Evolutionary conservation across 2,888 invertebrate species (phyloP).

Genomic region (Drosophila longiperda): DNA sequence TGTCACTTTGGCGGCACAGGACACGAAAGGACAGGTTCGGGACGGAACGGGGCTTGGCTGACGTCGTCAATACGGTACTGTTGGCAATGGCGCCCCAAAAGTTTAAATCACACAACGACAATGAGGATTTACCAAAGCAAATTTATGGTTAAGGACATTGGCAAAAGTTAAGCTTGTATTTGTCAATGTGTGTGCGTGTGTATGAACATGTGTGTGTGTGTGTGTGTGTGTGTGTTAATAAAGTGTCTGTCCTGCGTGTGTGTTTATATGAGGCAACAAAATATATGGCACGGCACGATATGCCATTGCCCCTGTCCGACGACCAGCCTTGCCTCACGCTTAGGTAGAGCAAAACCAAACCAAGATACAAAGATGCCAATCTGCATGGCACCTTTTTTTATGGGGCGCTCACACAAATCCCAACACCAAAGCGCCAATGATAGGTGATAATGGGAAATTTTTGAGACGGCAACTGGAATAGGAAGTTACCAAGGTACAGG

Average conservation of each 20-base stretch:
- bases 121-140: slow-evolving; percentile 81
- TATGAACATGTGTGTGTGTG: slow-evolving; percentile 4
- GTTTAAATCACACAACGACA: slow-evolving; percentile 84
- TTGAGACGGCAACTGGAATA: slow-evolving; percentile 44
- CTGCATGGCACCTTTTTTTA: slow-evolving; percentile 82
- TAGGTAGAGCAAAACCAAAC: slow-evolving; percentile 11
- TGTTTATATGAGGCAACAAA: slow-evolving; percentile 45
- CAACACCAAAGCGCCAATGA: slow-evolving; percentile 76
- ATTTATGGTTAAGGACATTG: slow-evolving; percentile 82
- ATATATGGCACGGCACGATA: slow-evolving; percentile 50
- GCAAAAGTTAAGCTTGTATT: slow-evolving; percentile 70
- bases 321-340: slow-evolving; percentile 16
- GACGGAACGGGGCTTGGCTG: slow-evolving; percentile 5
- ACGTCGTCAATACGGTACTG: not conserved
- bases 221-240: slow-evolving; percentile 49
- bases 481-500: slow-evolving; percentile 7
- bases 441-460: slow-evolving; percentile 83
- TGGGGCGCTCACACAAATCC: slow-evolving; percentile 72
- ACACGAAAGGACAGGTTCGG: not conserved
- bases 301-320: slow-evolving; percentile 8
- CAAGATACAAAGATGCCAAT: slow-evolving; percentile 79
- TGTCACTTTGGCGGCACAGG: slow-evolving; percentile 46
- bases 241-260: slow-evolving; percentile 44
- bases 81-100: slow-evolving; percentile 64
- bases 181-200: slow-evolving; percentile 28